Evolutionary conservation across 2,888 invertebrate genomes (phyloP).

Genomic region (Cosmia trapezina): DNA sequence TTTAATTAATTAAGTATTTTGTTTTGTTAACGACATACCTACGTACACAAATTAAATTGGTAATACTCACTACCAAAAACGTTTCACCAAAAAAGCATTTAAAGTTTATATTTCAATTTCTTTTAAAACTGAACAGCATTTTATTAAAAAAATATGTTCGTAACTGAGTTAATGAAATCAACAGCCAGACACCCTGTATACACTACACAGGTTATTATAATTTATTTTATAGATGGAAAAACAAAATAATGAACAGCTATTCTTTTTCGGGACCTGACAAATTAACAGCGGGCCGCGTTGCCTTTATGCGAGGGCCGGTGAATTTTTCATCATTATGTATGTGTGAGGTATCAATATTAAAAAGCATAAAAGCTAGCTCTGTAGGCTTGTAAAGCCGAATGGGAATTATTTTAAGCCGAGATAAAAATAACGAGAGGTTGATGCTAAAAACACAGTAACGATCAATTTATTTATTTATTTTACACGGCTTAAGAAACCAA

Average conservation of each 20-base stretch:
- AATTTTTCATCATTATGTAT: slow-evolving; percentile 37
- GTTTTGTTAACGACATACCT: too few relatives aligned
- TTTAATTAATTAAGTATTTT: too few relatives aligned
- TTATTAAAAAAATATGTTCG: background rate
- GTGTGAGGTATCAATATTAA: slow-evolving; percentile 31
- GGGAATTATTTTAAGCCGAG: background rate
- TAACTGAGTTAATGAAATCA: slow-evolving; percentile 13
- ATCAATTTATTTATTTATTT: too few relatives aligned
- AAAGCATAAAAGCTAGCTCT: slow-evolving; percentile 13
- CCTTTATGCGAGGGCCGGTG: slow-evolving; percentile 21
- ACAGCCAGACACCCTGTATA: background rate
- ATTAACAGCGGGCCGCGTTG: slow-evolving; percentile 22
- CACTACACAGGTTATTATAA: slow-evolving; percentile 11
- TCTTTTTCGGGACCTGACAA: slow-evolving; percentile 29
- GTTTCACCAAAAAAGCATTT: too few relatives aligned
- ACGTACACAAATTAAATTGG: too few relatives aligned
- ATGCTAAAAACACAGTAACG: background rate
- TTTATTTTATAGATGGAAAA: slow-evolving; percentile 25
- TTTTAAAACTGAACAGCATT: background rate
- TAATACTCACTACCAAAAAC: too few relatives aligned
- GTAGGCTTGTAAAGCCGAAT: background rate
- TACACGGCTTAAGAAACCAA: too few relatives aligned
- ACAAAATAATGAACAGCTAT: slow-evolving; percentile 40
- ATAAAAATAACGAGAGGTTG: slow-evolving; percentile 3
- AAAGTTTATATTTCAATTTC: background rate